Evolutionary conservation across 2,113 vertebrate genomes (phyloP).

Genomic region (Sinocyclocheilus maitianheensis): DNA sequence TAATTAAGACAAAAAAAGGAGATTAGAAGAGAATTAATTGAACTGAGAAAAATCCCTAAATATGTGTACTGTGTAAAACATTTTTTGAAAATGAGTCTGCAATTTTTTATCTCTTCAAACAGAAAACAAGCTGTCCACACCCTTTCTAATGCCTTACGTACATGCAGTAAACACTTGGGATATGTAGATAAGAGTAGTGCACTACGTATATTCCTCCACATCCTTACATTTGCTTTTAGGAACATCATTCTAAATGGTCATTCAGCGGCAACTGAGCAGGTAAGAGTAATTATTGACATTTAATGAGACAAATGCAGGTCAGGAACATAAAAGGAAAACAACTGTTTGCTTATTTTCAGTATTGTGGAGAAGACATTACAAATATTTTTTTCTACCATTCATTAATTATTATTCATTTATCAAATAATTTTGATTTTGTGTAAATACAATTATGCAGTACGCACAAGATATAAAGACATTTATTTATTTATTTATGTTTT

Average conservation of each 20-base stretch:
- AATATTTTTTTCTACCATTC: too few relatives aligned
- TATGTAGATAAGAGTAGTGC: constrained; percentile 34
- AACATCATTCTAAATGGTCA: neutral
- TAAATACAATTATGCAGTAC: neutral
- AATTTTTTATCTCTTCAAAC: constrained; percentile 48
- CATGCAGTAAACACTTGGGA: neutral
- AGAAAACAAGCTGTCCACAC: constrained; percentile 37
- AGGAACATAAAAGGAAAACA: neutral
- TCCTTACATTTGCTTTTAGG: neutral
- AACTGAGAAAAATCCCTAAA: neutral
- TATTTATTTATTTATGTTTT: too few relatives aligned
- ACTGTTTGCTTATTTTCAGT: neutral
- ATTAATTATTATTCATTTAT: too few relatives aligned
- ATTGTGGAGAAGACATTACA: neutral
- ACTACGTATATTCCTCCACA: neutral
- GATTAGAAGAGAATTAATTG: neutral
- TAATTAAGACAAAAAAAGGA: neutral
- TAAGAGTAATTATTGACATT: constrained; percentile 20
- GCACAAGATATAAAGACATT: too few relatives aligned
- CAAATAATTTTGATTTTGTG: neutral
- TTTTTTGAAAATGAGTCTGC: neutral
- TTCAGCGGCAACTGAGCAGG: neutral
- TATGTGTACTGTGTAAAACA: neutral
- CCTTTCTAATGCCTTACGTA: neutral
- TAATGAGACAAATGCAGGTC: neutral